Base-by-base conservation (phyloP, 2,888 invertebrate genomes). In the Lamellibrachia columna region DNA sequence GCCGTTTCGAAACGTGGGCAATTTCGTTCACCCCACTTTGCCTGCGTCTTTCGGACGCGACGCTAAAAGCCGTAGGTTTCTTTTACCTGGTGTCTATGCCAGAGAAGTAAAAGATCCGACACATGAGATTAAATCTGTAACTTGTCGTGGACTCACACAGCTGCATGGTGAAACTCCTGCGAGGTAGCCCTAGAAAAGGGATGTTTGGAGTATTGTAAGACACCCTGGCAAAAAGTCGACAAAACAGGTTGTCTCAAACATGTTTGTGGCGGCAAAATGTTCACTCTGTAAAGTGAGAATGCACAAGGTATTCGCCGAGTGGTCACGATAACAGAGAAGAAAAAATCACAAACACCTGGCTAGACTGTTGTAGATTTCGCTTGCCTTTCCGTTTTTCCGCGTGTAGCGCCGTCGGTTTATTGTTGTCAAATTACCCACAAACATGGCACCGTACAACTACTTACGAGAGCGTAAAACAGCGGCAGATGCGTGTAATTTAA, bases 391-490 rank as follows among this genome's bases (percentile, higher is more conserved):
- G 75, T 75, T 75, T 75, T 2, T n/a, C 75, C 22, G 75, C 75
- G 75, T 75, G 22, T 75, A 75, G 15, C n/a, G 15, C 75, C 75
- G 11, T 15, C 22, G 4, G 75, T 75, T 75, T 75, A 75, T 75
- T 75, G 75, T 75, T 75, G 75, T 75, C 15, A 75, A 75, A 75
- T n/a, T 75, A 75, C 75, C 75, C 75, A 75, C 75, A 75, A 75
- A 75, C 75, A 75, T 75, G 22, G 75, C 22, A 6, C 75, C 22
- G n/a, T 15, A 75, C 75, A 75, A n/a, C 75, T 75, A 75, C 75
- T 75, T 75, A 75, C n/a, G 75, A 75, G 75, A 75, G 75, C 75
- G 75, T 75, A 75, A 75, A 75, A 75, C 75, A 75, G 22, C 75
- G 75, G 15, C 75, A n/a, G 75, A 22, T 75, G 75, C 6, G 75